Evolutionary conservation across 1,140 invertebrate species (phyloP).

Genomic region (Magallana gigas): DNA sequence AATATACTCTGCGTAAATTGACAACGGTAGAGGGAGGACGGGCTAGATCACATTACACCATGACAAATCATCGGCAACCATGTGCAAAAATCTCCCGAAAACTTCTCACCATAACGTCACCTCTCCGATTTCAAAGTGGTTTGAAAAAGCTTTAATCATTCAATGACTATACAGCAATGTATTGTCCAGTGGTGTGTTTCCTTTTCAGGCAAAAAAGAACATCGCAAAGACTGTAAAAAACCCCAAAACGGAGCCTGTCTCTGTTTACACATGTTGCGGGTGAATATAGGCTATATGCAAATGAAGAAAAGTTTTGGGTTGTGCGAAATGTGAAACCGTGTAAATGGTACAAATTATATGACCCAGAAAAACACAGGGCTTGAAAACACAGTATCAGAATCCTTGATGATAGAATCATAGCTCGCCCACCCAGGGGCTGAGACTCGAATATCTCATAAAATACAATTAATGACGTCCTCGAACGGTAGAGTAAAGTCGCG

Average conservation of each 20-base stretch:
- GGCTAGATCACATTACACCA: background rate
- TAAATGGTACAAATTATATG: slow-evolving; percentile 44
- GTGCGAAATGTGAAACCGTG: slow-evolving; percentile 35
- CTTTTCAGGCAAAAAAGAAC: background rate
- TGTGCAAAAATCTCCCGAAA: slow-evolving; percentile 16
- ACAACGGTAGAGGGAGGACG: background rate
- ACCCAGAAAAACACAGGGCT: slow-evolving; percentile 45
- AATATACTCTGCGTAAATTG: background rate
- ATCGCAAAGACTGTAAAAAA: background rate
- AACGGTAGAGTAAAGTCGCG: slow-evolving; percentile 42
- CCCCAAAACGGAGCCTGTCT: background rate
- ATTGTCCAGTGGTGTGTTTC: background rate
- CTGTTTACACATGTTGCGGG: background rate
- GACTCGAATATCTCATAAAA: slow-evolving; percentile 45
- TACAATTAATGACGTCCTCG: slow-evolving; percentile 39
- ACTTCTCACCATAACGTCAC: slow-evolving; percentile 12
- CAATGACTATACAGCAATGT: background rate
- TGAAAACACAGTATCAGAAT: slow-evolving; percentile 48
- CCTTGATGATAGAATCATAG: slow-evolving; percentile 45
- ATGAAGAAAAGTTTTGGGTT: background rate
- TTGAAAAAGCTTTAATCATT: background rate
- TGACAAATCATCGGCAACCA: slow-evolving; percentile 22
- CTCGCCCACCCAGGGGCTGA: slow-evolving; percentile 39
- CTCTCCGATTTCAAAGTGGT: slow-evolving; percentile 20
- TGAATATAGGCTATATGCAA: background rate